Conservation (phyloP, 2,888 invertebrate genomes). For the Schizaphis graminum region DNA sequence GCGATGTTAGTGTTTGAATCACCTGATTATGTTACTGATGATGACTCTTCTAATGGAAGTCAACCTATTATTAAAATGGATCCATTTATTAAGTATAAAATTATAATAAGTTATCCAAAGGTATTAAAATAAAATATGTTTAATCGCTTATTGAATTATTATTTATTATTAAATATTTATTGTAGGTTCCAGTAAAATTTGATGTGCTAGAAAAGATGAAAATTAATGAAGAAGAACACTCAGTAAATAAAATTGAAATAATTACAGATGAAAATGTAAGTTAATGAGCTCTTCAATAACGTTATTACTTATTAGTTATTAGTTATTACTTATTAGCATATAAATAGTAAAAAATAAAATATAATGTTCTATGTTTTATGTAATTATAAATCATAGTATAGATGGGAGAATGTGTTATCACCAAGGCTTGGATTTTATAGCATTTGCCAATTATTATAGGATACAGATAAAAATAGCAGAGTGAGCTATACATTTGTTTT, state of each 20-base stretch:
- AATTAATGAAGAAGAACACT: constrained; percentile 30
- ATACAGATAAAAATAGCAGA: too few species aligned
- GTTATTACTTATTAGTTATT: not conserved
- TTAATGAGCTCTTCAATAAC: not conserved
- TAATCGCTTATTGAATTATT: not conserved
- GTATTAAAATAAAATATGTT: not conserved
- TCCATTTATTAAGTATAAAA: constrained; percentile 35
- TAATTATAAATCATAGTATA: not conserved
- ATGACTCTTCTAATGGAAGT: constrained; percentile 35
- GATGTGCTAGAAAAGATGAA: constrained; percentile 41
- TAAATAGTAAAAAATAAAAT: not conserved
- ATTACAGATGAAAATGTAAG: constrained; percentile 22
- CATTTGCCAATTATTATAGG: too few species aligned
- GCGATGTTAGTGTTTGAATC: constrained; percentile 51
- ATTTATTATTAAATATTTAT: not conserved
- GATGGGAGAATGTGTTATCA: not conserved
- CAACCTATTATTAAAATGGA: constrained; percentile 6
- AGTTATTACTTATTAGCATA: not conserved
- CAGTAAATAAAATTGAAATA: constrained; percentile 36
- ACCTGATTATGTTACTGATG: constrained; percentile 11
- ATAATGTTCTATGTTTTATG: not conserved
- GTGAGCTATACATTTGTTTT: too few species aligned
- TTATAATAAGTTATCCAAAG: constrained; percentile 53
- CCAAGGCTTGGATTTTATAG: not conserved
- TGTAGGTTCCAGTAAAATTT: constrained; percentile 43